Conservation (phyloP, 2,797 vertebrate genomes). For the Phalloptychus januarius region DNA sequence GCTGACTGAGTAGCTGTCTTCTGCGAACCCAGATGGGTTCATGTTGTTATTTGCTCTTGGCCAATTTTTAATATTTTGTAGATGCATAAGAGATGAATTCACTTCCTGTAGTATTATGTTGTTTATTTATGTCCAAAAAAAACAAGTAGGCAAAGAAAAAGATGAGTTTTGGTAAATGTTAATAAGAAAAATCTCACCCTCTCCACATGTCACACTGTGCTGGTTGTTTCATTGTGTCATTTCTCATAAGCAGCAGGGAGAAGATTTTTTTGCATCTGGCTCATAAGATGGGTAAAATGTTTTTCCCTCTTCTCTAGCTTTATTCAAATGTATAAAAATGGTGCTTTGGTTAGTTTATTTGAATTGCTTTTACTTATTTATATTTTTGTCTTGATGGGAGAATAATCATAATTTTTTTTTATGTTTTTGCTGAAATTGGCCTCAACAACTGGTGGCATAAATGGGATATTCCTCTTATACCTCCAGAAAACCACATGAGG, state of each 20-base stretch:
- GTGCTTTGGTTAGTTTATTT: neutral
- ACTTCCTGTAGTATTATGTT: neutral
- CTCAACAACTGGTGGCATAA: neutral
- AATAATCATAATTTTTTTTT: neutral
- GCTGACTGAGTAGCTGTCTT: neutral
- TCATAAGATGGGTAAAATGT: neutral
- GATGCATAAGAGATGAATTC: neutral
- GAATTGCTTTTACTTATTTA: neutral
- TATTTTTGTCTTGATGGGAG: neutral
- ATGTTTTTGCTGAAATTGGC: neutral
- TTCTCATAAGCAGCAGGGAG: neutral
- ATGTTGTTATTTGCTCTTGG: neutral
- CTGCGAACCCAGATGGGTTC: neutral
- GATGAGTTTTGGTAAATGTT: neutral
- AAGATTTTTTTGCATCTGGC: neutral
- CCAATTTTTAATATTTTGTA: neutral
- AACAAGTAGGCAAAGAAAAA: neutral
- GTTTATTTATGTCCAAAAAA: neutral
- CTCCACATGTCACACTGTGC: neutral
- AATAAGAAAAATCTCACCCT: neutral
- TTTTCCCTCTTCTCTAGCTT: neutral
- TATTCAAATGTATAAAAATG: neutral
- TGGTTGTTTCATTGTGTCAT: neutral
- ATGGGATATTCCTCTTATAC: neutral
- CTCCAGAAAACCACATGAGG: neutral